Conservation (phyloP, 1,140 invertebrate species). For the Ectropis grisescens region DNA sequence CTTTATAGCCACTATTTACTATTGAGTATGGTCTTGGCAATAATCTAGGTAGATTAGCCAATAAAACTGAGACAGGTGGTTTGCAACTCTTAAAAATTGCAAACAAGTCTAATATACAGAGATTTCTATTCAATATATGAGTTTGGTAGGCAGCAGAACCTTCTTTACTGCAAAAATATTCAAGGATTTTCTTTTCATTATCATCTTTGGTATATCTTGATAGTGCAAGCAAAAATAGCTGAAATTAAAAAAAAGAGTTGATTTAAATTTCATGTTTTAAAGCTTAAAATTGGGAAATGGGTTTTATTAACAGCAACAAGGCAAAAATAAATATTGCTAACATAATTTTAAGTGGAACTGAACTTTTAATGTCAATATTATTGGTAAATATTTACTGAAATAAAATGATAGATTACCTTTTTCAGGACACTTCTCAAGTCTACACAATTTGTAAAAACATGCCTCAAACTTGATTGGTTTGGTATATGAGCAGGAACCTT, state of each 20-base stretch:
- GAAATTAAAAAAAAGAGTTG: too few species aligned
- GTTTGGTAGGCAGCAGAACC: slow-evolving; percentile 74
- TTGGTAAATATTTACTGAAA: too few species aligned
- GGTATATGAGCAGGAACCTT: slow-evolving; percentile 58
- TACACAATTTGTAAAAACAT: slow-evolving; percentile 49
- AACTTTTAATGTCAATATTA: too few species aligned
- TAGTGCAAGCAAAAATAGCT: slow-evolving; percentile 76
- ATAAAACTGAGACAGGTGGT: slow-evolving; percentile 75
- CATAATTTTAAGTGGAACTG: too few species aligned
- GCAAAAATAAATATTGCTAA: too few species aligned
- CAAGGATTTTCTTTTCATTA: slow-evolving; percentile 73
- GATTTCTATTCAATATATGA: slow-evolving; percentile 72
- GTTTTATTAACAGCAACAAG: too few species aligned
- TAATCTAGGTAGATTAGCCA: slow-evolving; percentile 81
- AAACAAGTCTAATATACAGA: slow-evolving; percentile 77
- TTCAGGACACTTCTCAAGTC: slow-evolving; percentile 58
- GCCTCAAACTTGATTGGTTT: slow-evolving; percentile 34
- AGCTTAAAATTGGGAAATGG: too few species aligned
- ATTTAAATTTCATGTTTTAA: too few species aligned
- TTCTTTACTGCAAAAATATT: slow-evolving; percentile 76
- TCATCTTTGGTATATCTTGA: slow-evolving; percentile 72
- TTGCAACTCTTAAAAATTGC: slow-evolving; percentile 73
- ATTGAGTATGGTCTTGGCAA: slow-evolving; percentile 86
- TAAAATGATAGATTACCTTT: too few species aligned
- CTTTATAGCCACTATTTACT: slow-evolving; percentile 73